Evolutionary conservation across 30 jellyfish, hydroid and myxozoan species (phyloP), one percentile per base, ranked within the genome.

Genomic region (Sanderia malayensis): DNA sequence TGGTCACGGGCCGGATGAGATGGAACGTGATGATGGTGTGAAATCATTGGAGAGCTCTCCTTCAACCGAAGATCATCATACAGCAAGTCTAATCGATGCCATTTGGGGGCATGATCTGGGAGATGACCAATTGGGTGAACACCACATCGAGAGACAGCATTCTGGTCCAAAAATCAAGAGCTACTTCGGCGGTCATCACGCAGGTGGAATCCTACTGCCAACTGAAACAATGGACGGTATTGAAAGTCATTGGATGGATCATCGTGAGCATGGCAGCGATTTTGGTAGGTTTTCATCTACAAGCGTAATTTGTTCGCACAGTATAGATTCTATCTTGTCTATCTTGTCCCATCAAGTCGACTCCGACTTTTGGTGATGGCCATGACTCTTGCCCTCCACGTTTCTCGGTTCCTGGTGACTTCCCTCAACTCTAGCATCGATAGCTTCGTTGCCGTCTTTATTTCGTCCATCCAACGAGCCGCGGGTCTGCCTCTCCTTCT

Each of bases 161-260:
- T 41, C 64, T 24, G 80, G 82, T 46, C 59, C 55, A 55, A 82
- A 82, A 75, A 72, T 82, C 32, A 67, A 67, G 71, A 61, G 70
- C 25, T 82, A 82, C 57, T 82, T 82, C 37, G 94, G 94, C 0
- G 93, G 93, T 20, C 95, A 89, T 45, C 86, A 68, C 53, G 80
- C 87, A 27, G 81, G 69, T 44, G 86, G 86, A 21, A 76, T 87
- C 0, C 79, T 90, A 80, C 63, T 90, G 31, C 97, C 97, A 44
- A 70, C 97, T 59, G 97, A 90, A 71, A 90, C 97, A 41, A 52
- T 90, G 71, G 97, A 90, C 73, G 97, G 97, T 9, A 83, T 90
- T 23, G 97, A 94, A 25, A 92, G 90, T 19, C 88, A 77, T 46
- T 79, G 94, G 94, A 69, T 82, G 74, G 95, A 95, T 19, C 86